Base-by-base conservation (phyloP, 2,113 vertebrate species). In the Chloroceryle aenea region DNA sequence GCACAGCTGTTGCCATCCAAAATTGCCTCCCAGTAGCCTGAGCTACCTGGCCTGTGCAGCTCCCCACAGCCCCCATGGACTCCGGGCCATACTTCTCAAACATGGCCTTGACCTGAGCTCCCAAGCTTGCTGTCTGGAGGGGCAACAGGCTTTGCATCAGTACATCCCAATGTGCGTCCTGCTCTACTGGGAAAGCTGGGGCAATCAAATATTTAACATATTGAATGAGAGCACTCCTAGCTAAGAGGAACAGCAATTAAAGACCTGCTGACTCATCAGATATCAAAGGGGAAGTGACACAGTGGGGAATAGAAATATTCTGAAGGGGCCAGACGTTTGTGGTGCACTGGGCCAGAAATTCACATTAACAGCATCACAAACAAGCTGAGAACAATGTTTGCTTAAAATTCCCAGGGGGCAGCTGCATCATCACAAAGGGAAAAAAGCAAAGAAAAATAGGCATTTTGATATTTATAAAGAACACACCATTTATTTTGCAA, bases 191-290 rank as follows among this genome's bases (percentile, higher is more conserved):
- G 55, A 89, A 91, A 91, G 69, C 45, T 15, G 25, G 36, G n/a
- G 53, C 75, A 81, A 96, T 88, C 78, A 96, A 95, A 95, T 96
- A 96, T 96, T 96, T 92, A 94, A 84, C 14, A n/a, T 56, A 94
- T 38, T 56, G 87, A 90, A 91, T 3, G 2, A 81, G 59, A 95
- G 82, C 58, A 47, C 63, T 96, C 75, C 78, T 64, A 50, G 90
- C 78, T 78, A 95, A 90, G 72, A 81, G 67, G 63, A 94, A 62
- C 25, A 78, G 86, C 90, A 94, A 96, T 97, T 95, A 96, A 84
- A 91, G 87, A 75, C 75, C 82, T 91, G 89, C 94, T 96, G 95
- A 95, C 52, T 96, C 91, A 92, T 85, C 87, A 76, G 64, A 85
- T 94, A 97, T 84, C 92, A 92, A 91, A 93, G 86, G 53, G 42